Base-by-base conservation (phyloP, 2,113 vertebrate genomes). In the Hepsetus odoe region DNA sequence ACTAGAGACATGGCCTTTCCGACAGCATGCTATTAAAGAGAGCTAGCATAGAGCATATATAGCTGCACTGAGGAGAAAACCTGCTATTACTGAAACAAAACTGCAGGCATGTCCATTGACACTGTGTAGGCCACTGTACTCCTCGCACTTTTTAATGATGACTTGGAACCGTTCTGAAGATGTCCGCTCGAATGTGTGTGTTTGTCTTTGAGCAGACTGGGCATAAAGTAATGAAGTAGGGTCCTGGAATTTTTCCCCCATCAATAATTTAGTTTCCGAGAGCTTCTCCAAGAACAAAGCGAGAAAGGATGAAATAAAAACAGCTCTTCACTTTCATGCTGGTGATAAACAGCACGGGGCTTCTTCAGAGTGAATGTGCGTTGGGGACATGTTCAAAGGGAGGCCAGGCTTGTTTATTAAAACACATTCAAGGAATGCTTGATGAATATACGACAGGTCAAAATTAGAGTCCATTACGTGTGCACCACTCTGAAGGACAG, bases 21-120 rank as follows among this genome's bases (percentile, higher is more conserved):
- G 73, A 83, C 77, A 83, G 35, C 51, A 59, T 42, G 73, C 72
- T 83, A 72, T 80, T 83, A 83, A 67, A 80, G 58, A 10, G 16
- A 74, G 46, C 66, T 58, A 75, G 81, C 76, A 62, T 69, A 40
- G n/a, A n/a, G 33, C 42, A 13, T 69, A 69, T 55, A 78, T 73
- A 38, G n/a, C 42, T 59, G 61, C 38, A 56, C 55, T 28, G 53
- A 73, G 38, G 38, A 56, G 65, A 70, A 74, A 82, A 70, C 65
- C 67, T 40, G 33, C 22, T 79, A 65, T 79, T 70, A 79, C 65
- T 56, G 35, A 65, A 75, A 75, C 72, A 82, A 64, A 79, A 79
- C 71, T 65, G 28, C 76, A 49, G 71, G 33, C 72, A 30, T 44
- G 53, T 51, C 46, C 51, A 35, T 30, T 42, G 53, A 46, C 35